Percentiles rank a stretch among this genome's conserved stretches.
These are phyloP conservation scores for Sylvia atricapilla DNA, from an alignment of 2,113 vertebrate genomes.

Conservation along the genomic window DNA sequence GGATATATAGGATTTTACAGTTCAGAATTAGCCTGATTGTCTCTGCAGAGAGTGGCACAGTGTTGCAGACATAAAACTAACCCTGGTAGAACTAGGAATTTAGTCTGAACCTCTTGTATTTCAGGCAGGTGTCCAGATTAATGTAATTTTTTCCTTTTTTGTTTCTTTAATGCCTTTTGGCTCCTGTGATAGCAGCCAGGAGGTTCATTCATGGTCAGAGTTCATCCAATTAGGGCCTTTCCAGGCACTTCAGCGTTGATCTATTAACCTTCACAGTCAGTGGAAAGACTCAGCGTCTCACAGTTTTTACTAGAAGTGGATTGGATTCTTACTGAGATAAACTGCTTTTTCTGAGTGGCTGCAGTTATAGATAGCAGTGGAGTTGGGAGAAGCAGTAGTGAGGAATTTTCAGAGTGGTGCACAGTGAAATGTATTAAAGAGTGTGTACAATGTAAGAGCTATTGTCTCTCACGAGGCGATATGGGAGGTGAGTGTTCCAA, in stretches of 20 bases:
- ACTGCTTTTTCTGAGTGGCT: background rate
- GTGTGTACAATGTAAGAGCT: accelerated
- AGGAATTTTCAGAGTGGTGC: background rate
- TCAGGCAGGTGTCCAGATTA: background rate
- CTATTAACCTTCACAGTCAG: background rate
- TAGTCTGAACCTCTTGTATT: background rate
- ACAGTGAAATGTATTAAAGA: background rate
- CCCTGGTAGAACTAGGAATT: background rate
- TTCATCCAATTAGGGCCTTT: background rate
- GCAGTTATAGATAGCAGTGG: background rate
- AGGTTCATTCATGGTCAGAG: background rate
- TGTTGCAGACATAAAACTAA: background rate
- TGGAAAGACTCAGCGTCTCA: background rate
- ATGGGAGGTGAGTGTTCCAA: background rate
- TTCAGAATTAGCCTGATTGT: background rate
- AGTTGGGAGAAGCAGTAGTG: background rate
- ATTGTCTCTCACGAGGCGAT: background rate
- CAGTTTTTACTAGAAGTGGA: background rate
- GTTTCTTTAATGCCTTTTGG: background rate
- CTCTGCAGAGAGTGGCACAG: background rate
- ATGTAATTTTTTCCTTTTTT: background rate
- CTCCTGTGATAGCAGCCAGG: background rate
- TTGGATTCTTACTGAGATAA: background rate
- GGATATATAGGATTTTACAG: background rate
- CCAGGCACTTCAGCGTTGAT: background rate